Base-by-base conservation (phyloP, 2,113 vertebrate genomes). In the Choloepus hoffmanni region DNA sequence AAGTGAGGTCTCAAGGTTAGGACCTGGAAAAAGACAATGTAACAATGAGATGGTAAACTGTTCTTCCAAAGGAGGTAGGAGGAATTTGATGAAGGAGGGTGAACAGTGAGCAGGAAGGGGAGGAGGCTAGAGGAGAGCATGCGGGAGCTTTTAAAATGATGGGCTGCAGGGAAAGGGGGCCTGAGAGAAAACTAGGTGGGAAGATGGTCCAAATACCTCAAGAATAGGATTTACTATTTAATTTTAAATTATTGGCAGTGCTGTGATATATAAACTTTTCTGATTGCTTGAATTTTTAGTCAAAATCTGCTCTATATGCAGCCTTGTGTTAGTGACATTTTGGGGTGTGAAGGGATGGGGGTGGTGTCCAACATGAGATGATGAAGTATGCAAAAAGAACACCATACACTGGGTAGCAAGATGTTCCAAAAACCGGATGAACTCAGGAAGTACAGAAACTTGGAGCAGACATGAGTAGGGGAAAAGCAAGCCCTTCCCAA, bases 331-430 rank as follows among this genome's bases (percentile, higher is more conserved):
- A 18, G 50, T 92, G 53, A 14, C 15, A 50, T 83, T 83, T 86
- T 1, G 36, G 50, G 28, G 18, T 30, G 50, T 11, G 18, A 45
- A 53, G n/a, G 70, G 53, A 24, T 28, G 18, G 63, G 30, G 13
- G 1, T 16, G 19, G 33, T 5, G 12, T 7, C 53, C 45, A 83
- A 28, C n/a, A n/a, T 2, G 3, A 28, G 28, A 36, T 18, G 36
- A 58, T 12, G 3, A 5, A 33, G 60, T 76, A 14, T 14, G 36
- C 36, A 10, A 13, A 40, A 70, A 76, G 10, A 3, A 19, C 0
- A 1, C 12, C 50, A n/a, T 6, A 11, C 33, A 14, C 72, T 0
- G 0, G 0, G 1, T 40, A 36, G 43, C n/a, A 28, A 36, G 67
- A 19, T 40, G 50, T 28, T 36, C n/a, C 45, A 0, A 8, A 30